Conservation (phyloP, 2,113 vertebrate species). For the Oncorhynchus gorbuscha region DNA sequence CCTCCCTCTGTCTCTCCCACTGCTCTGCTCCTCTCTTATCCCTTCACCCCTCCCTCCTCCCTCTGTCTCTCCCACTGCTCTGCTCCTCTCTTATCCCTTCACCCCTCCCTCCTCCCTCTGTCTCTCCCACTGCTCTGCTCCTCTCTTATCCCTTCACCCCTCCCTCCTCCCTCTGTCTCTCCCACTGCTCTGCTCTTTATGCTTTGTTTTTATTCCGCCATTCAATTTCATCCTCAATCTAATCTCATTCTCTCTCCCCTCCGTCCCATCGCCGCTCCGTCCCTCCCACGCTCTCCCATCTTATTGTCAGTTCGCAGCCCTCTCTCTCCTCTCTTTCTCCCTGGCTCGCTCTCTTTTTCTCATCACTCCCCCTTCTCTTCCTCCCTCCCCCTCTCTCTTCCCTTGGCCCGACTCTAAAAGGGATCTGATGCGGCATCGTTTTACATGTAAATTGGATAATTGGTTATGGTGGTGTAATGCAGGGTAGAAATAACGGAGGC, state of each 20-base stretch:
- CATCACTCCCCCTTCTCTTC: constrained; percentile 24
- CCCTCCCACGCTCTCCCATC: background rate
- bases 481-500: background rate
- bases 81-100: too few species aligned
- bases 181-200: background rate
- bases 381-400: constrained; percentile 28
- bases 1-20: too few species aligned
- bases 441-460: constrained; percentile 70
- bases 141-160: too few species aligned
- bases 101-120: too few species aligned
- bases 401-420: constrained; percentile 23
- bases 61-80: too few species aligned
- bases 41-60: too few species aligned
- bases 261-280: background rate
- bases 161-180: background rate
- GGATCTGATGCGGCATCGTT: constrained; percentile 42
- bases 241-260: background rate
- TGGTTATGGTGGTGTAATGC: constrained; percentile 47
- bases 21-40: too few species aligned
- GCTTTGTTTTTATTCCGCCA: background rate
- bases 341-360: background rate
- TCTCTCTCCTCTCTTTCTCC: background rate
- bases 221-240: constrained; percentile 7
- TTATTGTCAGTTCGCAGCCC: background rate
- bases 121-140: too few species aligned